phyloP scores from a whole-genome alignment of 2,797 vertebrate species.

The Phoebastria nigripes region DNA sequence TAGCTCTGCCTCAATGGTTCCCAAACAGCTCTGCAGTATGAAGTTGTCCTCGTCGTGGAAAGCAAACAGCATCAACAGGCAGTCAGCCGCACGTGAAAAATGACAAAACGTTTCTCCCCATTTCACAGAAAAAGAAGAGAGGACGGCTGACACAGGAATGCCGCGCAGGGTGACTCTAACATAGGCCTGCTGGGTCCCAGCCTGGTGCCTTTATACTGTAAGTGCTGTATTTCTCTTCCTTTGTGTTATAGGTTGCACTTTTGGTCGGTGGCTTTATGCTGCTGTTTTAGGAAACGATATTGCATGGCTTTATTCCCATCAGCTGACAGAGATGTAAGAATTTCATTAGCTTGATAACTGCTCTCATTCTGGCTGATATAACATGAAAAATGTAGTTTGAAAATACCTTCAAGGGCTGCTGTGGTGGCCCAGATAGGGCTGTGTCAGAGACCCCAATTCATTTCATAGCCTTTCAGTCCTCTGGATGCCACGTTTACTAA shows the following conservation, averaged over 20 bases:
- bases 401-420: constrained; percentile 51
- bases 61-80: not conserved
- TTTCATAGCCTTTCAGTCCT: constrained; percentile 19
- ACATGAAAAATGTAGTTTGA: constrained; percentile 17
- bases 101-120: not conserved
- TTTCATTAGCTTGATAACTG: constrained; percentile 20
- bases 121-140: not conserved
- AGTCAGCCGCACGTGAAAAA: rapidly evolving
- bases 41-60: not conserved
- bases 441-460: constrained; percentile 51
- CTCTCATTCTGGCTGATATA: constrained; percentile 11
- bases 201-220: not conserved
- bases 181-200: not conserved
- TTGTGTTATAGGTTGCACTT: not conserved
- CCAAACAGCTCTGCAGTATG: not conserved
- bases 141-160: not conserved
- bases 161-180: rapidly evolving
- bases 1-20: not conserved
- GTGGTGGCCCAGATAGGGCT: constrained; percentile 28
- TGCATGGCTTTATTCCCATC: not conserved
- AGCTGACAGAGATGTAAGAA: constrained; percentile 5
- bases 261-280: not conserved
- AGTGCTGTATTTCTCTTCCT: not conserved
- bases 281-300: not conserved
- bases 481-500: not conserved